Evolutionary conservation across 2,113 vertebrate species (phyloP), one percentile per base, ranked within the genome.

Genomic region (Bos javanicus): DNA sequence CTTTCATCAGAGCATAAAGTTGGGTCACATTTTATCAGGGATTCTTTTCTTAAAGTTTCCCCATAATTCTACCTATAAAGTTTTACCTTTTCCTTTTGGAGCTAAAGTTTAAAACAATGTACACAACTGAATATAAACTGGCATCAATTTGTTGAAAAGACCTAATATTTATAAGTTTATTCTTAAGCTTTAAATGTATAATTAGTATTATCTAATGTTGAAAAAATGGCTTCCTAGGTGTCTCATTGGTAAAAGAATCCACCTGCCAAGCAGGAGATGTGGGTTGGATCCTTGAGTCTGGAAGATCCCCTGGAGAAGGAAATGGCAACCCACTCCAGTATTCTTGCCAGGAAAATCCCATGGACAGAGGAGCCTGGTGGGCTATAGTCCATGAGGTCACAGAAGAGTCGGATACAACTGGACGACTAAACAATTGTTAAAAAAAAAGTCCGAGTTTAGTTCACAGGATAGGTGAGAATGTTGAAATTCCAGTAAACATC

Each of bases 381-480:
- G 12, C 39, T 76, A 15, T 6, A 43, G 7, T 43, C 36, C 36
- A 76, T 14, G 21, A 11, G 36, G 71, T 76, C 3, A 0, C 6
- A 4, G 43, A 26, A 76, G 71, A 76, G 71, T 76, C 0, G 0
- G 36, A 74, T 25, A 26, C 71, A 74, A 43, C 36, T 74, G 36
- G 23, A 43, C 0, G 0, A 25, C 71, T 43, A 76, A 76, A 43
- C 23, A 14, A 7, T 26, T 76, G 23, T 76, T 43, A 4, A 7
- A 26, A 98, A 97, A 50, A 59, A 81, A 33, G 71, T 96, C 90
- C 87, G 84, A 57, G 76, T 97, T 74, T 98, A 98, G 95, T 98
- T 98, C 88, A 95, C 17, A 96, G 90, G 94, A 90, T 91, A 96
- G 95, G 62, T 97, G 98, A 96, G 52, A 97, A 98, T 97, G 94